Evolutionary conservation across 2,888 invertebrate species (phyloP), one percentile per base, ranked within the genome.

Genomic region (Orthosia incerta): DNA sequence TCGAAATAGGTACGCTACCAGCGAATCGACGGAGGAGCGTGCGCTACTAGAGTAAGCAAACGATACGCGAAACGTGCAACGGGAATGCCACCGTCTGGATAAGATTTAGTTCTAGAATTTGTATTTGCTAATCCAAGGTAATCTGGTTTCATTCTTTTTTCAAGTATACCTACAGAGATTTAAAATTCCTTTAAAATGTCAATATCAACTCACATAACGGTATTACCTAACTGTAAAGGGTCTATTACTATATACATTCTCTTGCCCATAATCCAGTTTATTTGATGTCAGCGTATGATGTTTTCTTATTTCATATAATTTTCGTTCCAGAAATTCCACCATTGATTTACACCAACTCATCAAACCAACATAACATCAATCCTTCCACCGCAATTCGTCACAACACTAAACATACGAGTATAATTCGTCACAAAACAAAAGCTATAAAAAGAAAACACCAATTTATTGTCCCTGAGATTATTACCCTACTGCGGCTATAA

Each of bases 401-500:
- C 46, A 64, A 50, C 50, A 56, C 74, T 56, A 64, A 75, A 65
- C 75, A 53, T 45, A 51, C 57, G 31, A n/a, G 15, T 39, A 70
- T 55, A 70, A 75, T 66, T 75, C 70, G 48, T 62, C 76, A 65
- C 18, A 45, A 74, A 78, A 80, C 79, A 79, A 64, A 74, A 55
- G 57, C 56, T 9, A 71, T 82, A 78, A 80, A 82, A 68, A 53
- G 23, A 74, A 70, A 67, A 67, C 50, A 63, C 56, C 74, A 31
- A 74, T 79, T 79, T 82, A 81, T 81, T 74, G 71, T 64, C 16
- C 74, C 56, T 26, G 13, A 62, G 62, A 66, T 81, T 77, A 69
- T 73, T 80, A 78, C 78, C 80, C 78, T 56, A 74, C 66, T 78
- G 69, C 55, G 53, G 68, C 39, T n/a, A 67, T 59, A 80, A 78